Base-by-base conservation (phyloP, 1,140 invertebrate species). In the Whitmania pigra region DNA sequence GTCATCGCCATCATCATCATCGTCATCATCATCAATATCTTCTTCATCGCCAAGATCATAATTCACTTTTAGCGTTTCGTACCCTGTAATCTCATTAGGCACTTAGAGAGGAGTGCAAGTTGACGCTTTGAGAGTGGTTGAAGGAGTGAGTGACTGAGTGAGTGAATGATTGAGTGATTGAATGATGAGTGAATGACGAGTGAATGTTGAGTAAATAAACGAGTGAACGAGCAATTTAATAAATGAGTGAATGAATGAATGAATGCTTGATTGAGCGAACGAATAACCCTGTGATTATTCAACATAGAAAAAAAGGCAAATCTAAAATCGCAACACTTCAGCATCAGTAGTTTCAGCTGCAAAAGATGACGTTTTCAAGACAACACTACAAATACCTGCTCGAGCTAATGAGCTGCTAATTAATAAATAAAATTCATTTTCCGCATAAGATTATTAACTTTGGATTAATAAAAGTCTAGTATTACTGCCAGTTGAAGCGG, bases 201-300 rank as follows among this genome's bases (percentile, higher is more conserved):
- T 67, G 20, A 67, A 5, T 31, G 84, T 27, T 73, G 70, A 57
- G 25, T 73, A 53, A 60, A 69, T 73, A 69, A 72, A 69, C 72
- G 72, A 72, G 69, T 73, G 72, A 72, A 69, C 53, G 72, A 73
- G 29, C 53, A 40, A 72, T 36, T 70, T 7, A 70, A 40, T 36
- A 40, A 70, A 29, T 70, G 68, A 70, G 36, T 49, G 18, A 54
- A 53, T 72, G 71, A 54, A 53, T 63, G 71, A 54, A 49, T 54
- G 70, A 54, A 49, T 54, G 70, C 0, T 1, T 49, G 43, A 49
- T 1, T 49, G 43, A 49, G 43, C 13, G 43, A 49, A 49, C 13
- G 43, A 49, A 17, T 49, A 17, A 49, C 5, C 13, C 5, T 7
- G 43, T 49, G 43, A 49, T n/a, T n/a, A n/a, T n/a, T n/a, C n/a